These are phyloP conservation scores for Sandelia bainsii DNA, from an alignment of 2,797 vertebrate species.

Conservation along the genomic window DNA sequence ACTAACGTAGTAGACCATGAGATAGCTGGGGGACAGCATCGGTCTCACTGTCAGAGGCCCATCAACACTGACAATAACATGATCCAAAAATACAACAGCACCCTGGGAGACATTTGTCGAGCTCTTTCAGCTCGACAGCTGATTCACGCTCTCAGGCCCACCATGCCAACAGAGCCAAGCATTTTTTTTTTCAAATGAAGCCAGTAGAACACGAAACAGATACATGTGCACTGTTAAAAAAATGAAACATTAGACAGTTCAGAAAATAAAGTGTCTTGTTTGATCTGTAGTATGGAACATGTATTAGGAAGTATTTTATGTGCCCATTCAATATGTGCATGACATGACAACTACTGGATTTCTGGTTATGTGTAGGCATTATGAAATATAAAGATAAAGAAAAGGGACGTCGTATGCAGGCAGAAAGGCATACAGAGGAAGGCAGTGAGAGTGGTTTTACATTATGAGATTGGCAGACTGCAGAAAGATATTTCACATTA, in stretches of 20 bases:
- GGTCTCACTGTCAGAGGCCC: conserved; percentile 72
- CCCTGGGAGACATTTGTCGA: conserved; percentile 74
- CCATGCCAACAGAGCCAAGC: conserved; percentile 43
- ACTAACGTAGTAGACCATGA: conserved; percentile 30
- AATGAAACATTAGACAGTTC: neutral
- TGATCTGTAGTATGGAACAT: neutral
- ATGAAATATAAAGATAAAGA: neutral
- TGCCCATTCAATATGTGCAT: neutral
- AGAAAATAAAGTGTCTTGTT: neutral
- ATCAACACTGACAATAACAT: conserved; percentile 69
- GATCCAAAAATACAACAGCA: conserved; percentile 80
- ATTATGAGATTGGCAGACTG: conserved; percentile 43
- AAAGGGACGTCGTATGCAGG: neutral
- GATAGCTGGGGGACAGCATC: conserved; percentile 67
- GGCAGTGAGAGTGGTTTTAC: conserved; percentile 24
- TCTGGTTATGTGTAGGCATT: conserved; percentile 7
- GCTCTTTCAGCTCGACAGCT: conserved; percentile 66
- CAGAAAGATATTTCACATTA: conserved; percentile 61
- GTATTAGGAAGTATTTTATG: neutral
- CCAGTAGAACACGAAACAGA: conserved; percentile 21
- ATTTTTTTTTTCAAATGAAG: conserved; percentile 30
- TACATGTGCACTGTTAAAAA: neutral
- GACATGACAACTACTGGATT: conserved; percentile 2
- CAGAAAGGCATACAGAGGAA: conserved; percentile 26
- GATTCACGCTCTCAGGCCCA: conserved; percentile 63